Percentiles rank a stretch among this genome's conserved stretches.
Conservation (phyloP, 2,797 vertebrate genomes). For the Lophius americanus region DNA sequence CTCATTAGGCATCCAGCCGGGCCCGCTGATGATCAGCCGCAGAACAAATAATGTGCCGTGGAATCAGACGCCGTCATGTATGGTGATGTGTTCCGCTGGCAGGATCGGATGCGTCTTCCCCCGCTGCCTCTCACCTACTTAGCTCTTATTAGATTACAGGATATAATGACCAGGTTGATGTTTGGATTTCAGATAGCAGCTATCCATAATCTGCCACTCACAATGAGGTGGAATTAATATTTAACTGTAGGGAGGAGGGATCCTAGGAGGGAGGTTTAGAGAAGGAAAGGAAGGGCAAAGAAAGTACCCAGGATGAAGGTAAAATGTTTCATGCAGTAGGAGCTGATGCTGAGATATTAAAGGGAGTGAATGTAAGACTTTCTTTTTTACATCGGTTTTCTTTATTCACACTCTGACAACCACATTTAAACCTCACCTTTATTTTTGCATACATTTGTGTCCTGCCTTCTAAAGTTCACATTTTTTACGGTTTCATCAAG, state of each 20-base stretch:
- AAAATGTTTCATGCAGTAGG: slow-evolving; percentile 37
- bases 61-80: slow-evolving; percentile 66
- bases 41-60: slow-evolving; percentile 76
- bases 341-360: slow-evolving; percentile 7
- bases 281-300: slow-evolving; percentile 42
- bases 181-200: slow-evolving; percentile 61
- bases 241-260: slow-evolving; percentile 66
- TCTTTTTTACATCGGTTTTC: too few relatives aligned
- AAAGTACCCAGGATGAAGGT: slow-evolving; percentile 47
- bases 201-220: slow-evolving; percentile 63
- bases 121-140: slow-evolving; percentile 38
- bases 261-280: slow-evolving; percentile 66
- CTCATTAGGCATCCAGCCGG: slow-evolving; percentile 73
- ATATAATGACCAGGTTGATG: slow-evolving; percentile 61
- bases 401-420: too few relatives aligned
- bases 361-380: too few relatives aligned
- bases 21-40: slow-evolving; percentile 69
- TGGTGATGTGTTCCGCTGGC: slow-evolving; percentile 61
- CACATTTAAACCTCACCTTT: too few relatives aligned
- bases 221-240: slow-evolving; percentile 76
- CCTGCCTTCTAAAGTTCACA: too few relatives aligned
- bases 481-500: too few relatives aligned
- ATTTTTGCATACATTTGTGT: too few relatives aligned
- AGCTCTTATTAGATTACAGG: slow-evolving; percentile 71
- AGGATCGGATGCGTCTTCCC: slow-evolving; percentile 64